Evolutionary conservation across 2,113 vertebrate genomes (phyloP), one percentile per base, ranked within the genome.

Genomic region (Herpailurus yagouaroundi): DNA sequence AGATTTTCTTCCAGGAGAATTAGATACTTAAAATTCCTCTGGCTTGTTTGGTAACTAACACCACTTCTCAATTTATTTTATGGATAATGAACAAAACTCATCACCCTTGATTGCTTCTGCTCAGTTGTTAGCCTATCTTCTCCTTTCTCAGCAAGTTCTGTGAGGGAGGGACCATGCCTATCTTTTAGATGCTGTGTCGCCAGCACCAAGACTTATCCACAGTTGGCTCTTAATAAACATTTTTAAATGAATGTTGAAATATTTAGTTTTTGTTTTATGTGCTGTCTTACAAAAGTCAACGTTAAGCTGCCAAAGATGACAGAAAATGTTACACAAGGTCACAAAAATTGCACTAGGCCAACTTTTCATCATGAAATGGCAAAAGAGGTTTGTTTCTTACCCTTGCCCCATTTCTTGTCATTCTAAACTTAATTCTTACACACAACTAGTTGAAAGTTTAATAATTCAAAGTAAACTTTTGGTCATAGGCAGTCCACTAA

Each of bases 241-340:
- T 95, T 77, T 94, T 57, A 68, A 76, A 83, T 45, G 3, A 52
- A 85, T 68, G 68, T 83, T 45, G 7, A 89, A 87, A 96, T 79
- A 86, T 13, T 85, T 94, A 69, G 19, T 36, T 96, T 97, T 95
- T 89, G 19, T 80, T 95, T 94, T 64, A 86, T 90, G 68, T 83
- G 14, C n/a, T 92, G 8, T 91, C 21, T 94, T 85, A 91, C 13
- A 45, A 94, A 79, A 52, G 50, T 77, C 19, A 57, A 96, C 79
- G 48, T 63, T 86, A 38, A 77, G 88, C 86, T 88, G 27, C 81
- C 71, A 91, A 90, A 82, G 36, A 71, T 57, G 38, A 94, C 41
- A 89, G 45, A 92, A 93, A 94, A 92, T 64, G 68, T 87, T 31
- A 71, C 15, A 83, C 57, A 36, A 89, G 63, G 31, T 95, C 82